Evolutionary conservation across 2,888 invertebrate genomes (phyloP).

Genomic region (Macrostomum cliftonense): DNA sequence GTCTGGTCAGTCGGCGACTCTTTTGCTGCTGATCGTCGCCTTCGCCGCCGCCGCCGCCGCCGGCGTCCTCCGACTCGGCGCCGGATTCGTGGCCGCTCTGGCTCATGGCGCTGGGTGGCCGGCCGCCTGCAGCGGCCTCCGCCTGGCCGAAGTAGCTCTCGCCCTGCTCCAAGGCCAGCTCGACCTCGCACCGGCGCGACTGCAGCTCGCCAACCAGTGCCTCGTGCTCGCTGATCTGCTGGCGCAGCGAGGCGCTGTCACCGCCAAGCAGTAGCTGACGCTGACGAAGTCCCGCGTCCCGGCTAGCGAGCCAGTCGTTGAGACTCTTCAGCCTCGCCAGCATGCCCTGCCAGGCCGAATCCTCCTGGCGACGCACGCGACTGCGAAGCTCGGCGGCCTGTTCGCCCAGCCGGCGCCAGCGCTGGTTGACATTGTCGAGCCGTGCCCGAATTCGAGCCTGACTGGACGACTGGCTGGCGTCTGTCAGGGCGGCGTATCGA

Average conservation of each 20-base stretch:
- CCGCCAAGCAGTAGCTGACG: constrained; percentile 1
- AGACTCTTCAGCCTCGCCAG: constrained; percentile 7
- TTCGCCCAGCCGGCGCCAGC: constrained; percentile 1
- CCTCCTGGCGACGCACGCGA: too few species aligned
- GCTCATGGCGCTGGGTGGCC: too few species aligned
- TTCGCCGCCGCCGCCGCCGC: background rate
- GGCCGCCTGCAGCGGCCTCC: too few species aligned
- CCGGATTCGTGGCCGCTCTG: too few species aligned
- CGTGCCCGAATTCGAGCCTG: constrained; percentile 48
- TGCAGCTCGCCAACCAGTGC: constrained; percentile 73
- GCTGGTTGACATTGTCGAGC: constrained; percentile 39
- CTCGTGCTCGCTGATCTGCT: constrained; percentile 28
- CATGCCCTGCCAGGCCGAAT: constrained; percentile 1
- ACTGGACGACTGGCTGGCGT: constrained; percentile 47
- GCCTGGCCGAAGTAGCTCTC: background rate
- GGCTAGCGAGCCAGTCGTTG: constrained; percentile 11
- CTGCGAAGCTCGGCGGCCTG: background rate
- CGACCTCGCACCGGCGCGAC: constrained; percentile 78
- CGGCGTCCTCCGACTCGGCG: too few species aligned
- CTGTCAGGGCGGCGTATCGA: constrained; percentile 39
- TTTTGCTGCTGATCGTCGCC: constrained; percentile 19
- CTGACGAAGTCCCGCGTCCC: constrained; percentile 8
- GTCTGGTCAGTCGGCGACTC: constrained; percentile 62
- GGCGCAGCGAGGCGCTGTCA: constrained; percentile 2
- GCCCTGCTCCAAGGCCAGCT: constrained; percentile 53